phyloP scores from a whole-genome alignment of 2,888 invertebrate genomes.

The Alentia gelatinosa region DNA sequence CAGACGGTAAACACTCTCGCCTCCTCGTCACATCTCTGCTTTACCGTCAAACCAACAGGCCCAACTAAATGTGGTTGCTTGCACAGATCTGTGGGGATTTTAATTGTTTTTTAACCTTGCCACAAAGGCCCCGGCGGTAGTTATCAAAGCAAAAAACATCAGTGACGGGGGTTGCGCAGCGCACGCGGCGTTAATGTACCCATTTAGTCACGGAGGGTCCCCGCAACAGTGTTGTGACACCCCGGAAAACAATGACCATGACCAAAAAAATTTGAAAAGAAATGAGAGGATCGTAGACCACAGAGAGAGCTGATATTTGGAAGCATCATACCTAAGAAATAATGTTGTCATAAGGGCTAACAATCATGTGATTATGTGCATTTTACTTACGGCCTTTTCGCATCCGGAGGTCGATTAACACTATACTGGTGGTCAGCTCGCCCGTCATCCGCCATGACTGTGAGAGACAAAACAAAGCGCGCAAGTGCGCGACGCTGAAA shows the following conservation, averaged over 20 bases:
- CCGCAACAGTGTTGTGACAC: conserved; percentile 47
- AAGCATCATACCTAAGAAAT: neutral
- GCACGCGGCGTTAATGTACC: conserved; percentile 1
- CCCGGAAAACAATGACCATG: conserved; percentile 49
- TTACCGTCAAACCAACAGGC: neutral
- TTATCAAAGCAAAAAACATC: neutral
- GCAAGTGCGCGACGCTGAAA: neutral
- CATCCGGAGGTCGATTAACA: conserved; percentile 47
- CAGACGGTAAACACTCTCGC: neutral
- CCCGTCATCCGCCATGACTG: conserved; percentile 56
- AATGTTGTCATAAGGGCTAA: neutral
- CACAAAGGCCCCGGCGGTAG: neutral
- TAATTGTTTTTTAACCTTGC: neutral
- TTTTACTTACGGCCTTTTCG: conserved; percentile 52
- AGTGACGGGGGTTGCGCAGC: neutral
- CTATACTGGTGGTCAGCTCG: conserved; percentile 51
- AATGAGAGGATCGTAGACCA: neutral
- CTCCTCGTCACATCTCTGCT: neutral
- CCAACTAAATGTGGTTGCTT: neutral
- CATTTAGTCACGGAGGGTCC: conserved; percentile 34
- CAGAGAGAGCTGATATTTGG: neutral
- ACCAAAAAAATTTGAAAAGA: conserved; percentile 47
- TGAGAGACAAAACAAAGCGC: conserved; percentile 49
- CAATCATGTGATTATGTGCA: neutral
- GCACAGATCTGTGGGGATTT: neutral